Base-by-base conservation (phyloP, 2,888 invertebrate genomes). In the Mellilla xanthometata region DNA sequence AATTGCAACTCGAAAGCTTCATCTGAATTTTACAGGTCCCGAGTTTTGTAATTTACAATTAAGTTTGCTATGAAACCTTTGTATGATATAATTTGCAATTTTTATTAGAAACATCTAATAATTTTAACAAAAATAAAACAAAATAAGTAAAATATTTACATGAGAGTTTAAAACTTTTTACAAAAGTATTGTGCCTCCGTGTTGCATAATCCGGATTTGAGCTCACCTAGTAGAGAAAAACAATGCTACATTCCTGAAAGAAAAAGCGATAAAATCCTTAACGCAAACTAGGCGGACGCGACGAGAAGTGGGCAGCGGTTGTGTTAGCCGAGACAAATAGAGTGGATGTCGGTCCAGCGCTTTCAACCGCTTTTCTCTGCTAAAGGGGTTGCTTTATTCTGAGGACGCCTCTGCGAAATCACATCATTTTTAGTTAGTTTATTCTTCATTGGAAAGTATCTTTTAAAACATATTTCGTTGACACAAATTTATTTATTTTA, bases 321-420 rank as follows among this genome's bases (percentile, higher is more conserved):
- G 78, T 74, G 78, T 76, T 80, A 75, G 75, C 59, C 63, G 80
- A 79, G 78, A 80, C 81, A 84, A 83, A 83, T 83, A 81, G 77
- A 77, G 72, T 76, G 67, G 76, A 75, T 71, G 76, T 73, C 77
- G 75, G 71, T 67, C 63, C 68, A 68, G 67, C 72, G 74, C 70
- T 69, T 69, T 65, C 71, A 67, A 67, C 63, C 67, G 66, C 60
- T 60, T 54, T 19, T 66, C 65, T 66, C 60, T 57, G 13, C 6
- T n/a, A 12, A 39, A 40, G 46, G 46, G 46, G 15, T 19, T 19
- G 15, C 4, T 19, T 6, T 3, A 19, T 5, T 6, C 15, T 6
- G 15, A 19, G 6, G 15, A 3, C 6, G 15, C 6, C 6, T 3
- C 3, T 5, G 15, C 15, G 0, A 3, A 19, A 19, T 19, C 15